Evolutionary conservation across 2,888 invertebrate genomes (phyloP).

Genomic region (Chrysina gloriosa): DNA sequence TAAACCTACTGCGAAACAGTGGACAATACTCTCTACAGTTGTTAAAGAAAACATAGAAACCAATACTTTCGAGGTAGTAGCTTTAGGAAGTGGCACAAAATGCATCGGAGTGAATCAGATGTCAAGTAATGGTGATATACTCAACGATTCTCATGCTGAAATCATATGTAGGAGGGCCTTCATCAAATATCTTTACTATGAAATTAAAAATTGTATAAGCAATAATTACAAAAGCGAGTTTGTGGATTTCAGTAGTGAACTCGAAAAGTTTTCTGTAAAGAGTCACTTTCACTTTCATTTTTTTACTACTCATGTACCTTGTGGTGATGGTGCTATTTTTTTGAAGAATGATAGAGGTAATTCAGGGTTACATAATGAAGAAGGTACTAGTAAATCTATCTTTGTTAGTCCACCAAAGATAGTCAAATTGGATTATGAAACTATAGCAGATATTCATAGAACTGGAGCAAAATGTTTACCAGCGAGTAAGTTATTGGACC

Average conservation of each 20-base stretch:
- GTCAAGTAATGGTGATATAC: constrained; percentile 74
- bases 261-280: constrained; percentile 57
- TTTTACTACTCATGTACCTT: constrained; percentile 88
- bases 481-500: constrained; percentile 70
- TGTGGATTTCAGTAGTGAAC: constrained; percentile 47
- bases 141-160: constrained; percentile 95
- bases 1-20: constrained; percentile 80
- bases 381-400: constrained; percentile 29
- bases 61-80: constrained; percentile 71
- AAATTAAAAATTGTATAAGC: constrained; percentile 57
- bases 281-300: constrained; percentile 79
- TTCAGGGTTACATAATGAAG: constrained; percentile 30
- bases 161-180: constrained; percentile 86
- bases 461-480: constrained; percentile 91
- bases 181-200: constrained; percentile 78
- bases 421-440: constrained; percentile 46
- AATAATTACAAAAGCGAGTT: constrained; percentile 44
- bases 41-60: constrained; percentile 67
- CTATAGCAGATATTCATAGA: constrained; percentile 69
- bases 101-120: constrained; percentile 82
- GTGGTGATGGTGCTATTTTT: constrained; percentile 93
- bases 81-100: constrained; percentile 93
- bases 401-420: constrained; percentile 50
- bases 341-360: constrained; percentile 62
- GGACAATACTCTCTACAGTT: constrained; percentile 86